A percentile compares a stretch with the other conserved stretches of the same genome.
Evolutionary conservation across 2,888 invertebrate genomes (phyloP).

Genomic region (Scaptomyza caliginosa): DNA sequence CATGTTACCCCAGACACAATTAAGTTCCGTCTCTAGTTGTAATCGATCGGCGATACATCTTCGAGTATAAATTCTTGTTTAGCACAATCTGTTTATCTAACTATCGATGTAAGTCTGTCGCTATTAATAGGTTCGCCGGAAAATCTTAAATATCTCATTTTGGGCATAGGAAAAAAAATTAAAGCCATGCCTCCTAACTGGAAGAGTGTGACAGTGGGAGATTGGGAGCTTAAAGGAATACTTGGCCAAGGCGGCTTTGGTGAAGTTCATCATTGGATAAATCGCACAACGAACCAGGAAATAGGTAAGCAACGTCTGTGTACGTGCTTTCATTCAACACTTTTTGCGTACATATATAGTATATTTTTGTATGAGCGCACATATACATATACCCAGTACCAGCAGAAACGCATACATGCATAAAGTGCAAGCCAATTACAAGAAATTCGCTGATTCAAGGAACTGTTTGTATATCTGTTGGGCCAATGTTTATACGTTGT

Average conservation of each 20-base stretch:
- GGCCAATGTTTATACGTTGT: not conserved
- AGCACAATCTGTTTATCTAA: not conserved
- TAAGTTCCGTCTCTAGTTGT: not conserved
- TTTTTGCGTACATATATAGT: not conserved
- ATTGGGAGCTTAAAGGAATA: conserved; percentile 85
- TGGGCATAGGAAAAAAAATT: not conserved
- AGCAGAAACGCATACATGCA: not conserved
- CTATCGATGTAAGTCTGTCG: conserved; percentile 7
- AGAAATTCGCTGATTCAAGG: conserved; percentile 45
- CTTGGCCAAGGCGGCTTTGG: conserved; percentile 91
- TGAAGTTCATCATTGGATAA: conserved; percentile 89
- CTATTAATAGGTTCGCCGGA: conserved; percentile 35
- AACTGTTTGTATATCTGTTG: conserved; percentile 19
- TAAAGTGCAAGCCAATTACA: conserved; percentile 17
- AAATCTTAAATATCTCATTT: not conserved
- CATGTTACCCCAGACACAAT: not conserved
- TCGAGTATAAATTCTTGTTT: not conserved
- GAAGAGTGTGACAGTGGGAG: conserved; percentile 19
- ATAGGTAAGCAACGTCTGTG: conserved; percentile 84
- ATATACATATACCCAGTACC: not conserved
- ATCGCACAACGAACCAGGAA: conserved; percentile 86
- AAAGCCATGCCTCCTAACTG: conserved; percentile 10
- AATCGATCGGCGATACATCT: conserved; percentile 5
- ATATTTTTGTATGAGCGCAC: conserved; percentile 4
- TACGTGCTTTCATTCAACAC: conserved; percentile 23